These are phyloP conservation scores for Pomatostomus ruficeps DNA, from an alignment of 2,113 vertebrate species.

Conservation along the genomic window DNA sequence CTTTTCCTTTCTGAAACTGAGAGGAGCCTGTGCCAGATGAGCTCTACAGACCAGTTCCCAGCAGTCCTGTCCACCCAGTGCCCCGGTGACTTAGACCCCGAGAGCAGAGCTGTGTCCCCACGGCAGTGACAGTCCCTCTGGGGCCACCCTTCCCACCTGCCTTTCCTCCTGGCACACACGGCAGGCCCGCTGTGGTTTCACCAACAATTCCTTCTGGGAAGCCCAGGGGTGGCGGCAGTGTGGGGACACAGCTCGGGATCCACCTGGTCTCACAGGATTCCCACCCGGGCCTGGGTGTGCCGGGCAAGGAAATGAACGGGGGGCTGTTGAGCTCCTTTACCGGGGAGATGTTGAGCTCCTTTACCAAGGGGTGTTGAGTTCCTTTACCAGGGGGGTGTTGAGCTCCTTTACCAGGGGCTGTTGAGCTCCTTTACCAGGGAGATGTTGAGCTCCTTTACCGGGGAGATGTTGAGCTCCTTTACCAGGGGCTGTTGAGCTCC, in stretches of 20 bases:
- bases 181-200: fast-evolving
- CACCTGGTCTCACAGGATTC: not conserved
- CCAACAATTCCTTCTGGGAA: not conserved
- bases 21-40: not conserved
- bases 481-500: not conserved
- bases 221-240: not conserved
- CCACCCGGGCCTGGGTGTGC: not conserved
- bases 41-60: not conserved
- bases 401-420: no score
- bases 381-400: not conserved
- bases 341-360: not conserved
- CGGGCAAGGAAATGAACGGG: not conserved
- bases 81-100: fast-evolving
- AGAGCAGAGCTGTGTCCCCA: not conserved
- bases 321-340: not conserved
- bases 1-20: not conserved
- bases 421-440: not conserved
- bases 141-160: not conserved
- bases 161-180: not conserved
- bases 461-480: not conserved
- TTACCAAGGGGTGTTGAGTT: not conserved
- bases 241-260: not conserved
- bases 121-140: not conserved
- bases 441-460: no score
- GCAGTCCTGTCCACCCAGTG: not conserved